These are phyloP conservation scores for Podocnemis expansa DNA, from an alignment of 2,113 vertebrate genomes.

Conservation along the genomic window DNA sequence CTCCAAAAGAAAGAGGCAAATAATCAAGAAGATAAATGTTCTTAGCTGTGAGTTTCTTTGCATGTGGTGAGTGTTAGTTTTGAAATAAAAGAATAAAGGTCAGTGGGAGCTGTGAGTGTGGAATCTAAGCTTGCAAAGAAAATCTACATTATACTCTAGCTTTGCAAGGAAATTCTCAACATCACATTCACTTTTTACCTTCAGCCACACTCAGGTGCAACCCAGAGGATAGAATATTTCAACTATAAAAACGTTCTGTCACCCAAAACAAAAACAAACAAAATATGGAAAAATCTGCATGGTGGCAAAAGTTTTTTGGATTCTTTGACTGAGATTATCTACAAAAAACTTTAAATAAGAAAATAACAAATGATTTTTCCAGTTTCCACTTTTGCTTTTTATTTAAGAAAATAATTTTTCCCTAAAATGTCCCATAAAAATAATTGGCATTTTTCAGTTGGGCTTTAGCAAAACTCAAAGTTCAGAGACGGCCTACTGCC, in stretches of 20 bases:
- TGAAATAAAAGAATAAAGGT: background rate
- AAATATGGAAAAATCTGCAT: background rate
- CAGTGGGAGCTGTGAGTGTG: background rate
- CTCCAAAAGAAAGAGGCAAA: background rate
- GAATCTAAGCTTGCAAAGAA: background rate
- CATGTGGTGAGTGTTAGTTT: fast-evolving
- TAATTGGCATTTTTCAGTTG: background rate
- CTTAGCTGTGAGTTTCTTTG: background rate
- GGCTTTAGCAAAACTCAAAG: constrained; percentile 17
- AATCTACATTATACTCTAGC: background rate
- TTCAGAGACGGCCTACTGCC: constrained; percentile 28
- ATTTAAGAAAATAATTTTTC: constrained; percentile 17
- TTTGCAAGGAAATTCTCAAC: background rate
- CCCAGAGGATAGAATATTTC: fast-evolving
- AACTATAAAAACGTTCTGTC: background rate
- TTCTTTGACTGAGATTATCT: background rate
- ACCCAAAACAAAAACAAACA: background rate
- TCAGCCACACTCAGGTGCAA: background rate
- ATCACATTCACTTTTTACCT: background rate
- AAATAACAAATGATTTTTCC: background rate
- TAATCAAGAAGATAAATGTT: fast-evolving
- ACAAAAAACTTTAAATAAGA: background rate
- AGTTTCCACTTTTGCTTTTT: background rate
- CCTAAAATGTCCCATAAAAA: background rate
- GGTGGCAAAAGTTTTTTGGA: fast-evolving